Evolutionary conservation across 2,888 invertebrate species (phyloP), one percentile per base, ranked within the genome.

Genomic region (Apoderus coryli): DNA sequence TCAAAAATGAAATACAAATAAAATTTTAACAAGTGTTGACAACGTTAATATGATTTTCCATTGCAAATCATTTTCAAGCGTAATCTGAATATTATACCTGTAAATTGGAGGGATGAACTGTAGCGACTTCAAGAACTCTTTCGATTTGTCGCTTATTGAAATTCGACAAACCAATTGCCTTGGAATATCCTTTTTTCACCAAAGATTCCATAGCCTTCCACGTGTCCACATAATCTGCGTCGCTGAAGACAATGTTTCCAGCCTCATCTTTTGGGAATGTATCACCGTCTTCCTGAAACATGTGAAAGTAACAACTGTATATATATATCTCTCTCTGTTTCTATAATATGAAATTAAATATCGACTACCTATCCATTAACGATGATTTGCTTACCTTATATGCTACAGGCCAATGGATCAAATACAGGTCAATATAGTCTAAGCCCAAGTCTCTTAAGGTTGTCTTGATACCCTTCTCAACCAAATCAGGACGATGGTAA

Each of bases 141-240:
- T 75, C 66, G 4, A 85, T 56, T 56, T 90, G 89, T 27, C 65
- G 60, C 41, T 65, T 72, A 52, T 82, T 89, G 53, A 89, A 90
- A 59, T 90, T 90, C 23, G 84, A 84, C 2, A 90, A 50, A 1
- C 90, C 90, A 47, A 90, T 79, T 44, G 77, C 76, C 46, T 67
- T 75, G 0, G 70, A 67, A 4, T 82, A 60, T 0, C 84, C 84
- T 38, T 66, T 60, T 35, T 69, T 63, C 3, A 73, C 68, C 6
- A 80, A 65, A 10, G 67, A 59, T 53, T 89, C 89, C 76, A 90
- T 68, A 0, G 67, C 82, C 49, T 70, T 69, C 71, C 78, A 84
- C 0, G 80, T 78, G 43, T 78, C 86, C 22, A 80, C 48, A 48
- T 70, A 80, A 56, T 84, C 80, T 1, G 70, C 68, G 26, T 74